Conservation (phyloP, 2,113 vertebrate genomes). For the Speoplatyrhinus poulsoni region DNA sequence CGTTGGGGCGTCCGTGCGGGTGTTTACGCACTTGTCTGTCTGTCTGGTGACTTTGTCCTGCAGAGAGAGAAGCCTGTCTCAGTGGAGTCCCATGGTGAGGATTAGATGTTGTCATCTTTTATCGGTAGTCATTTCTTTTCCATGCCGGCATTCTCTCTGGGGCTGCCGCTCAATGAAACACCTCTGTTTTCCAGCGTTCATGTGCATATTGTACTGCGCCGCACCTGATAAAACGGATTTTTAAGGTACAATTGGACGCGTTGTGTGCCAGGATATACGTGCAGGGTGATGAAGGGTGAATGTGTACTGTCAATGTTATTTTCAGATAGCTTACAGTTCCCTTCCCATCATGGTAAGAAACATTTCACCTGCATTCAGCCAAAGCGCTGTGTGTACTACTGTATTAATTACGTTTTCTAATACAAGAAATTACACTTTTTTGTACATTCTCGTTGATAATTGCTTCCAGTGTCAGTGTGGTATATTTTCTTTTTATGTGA, state of each 20-base stretch:
- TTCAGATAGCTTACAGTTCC: constrained; percentile 5
- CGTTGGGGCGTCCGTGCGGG: background rate
- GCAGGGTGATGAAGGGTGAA: background rate
- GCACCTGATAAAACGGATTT: too few species aligned
- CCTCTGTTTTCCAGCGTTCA: constrained; percentile 20
- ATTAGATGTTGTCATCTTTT: constrained; percentile 57
- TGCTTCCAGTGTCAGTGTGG: too few species aligned
- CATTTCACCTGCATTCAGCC: too few species aligned
- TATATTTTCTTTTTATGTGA: too few species aligned
- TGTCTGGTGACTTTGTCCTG: background rate
- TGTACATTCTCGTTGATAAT: too few species aligned
- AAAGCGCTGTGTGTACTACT: too few species aligned
- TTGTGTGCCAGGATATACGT: background rate
- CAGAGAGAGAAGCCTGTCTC: constrained; percentile 6
- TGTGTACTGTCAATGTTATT: constrained; percentile 22
- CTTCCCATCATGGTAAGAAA: constrained; percentile 12
- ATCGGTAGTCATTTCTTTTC: constrained; percentile 39
- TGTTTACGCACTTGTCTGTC: constrained; percentile 7
- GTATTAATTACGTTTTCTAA: too few species aligned
- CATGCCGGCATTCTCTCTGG: constrained; percentile 11
- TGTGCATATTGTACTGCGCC: background rate
- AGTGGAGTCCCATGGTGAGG: constrained; percentile 34
- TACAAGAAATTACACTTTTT: too few species aligned
- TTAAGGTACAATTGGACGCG: background rate
- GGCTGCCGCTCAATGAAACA: constrained; percentile 41